A percentile compares a stretch with the other conserved stretches of the same genome.
Evolutionary conservation across 2,113 vertebrate genomes (phyloP).

Genomic region (Notarius quadriscutis): DNA sequence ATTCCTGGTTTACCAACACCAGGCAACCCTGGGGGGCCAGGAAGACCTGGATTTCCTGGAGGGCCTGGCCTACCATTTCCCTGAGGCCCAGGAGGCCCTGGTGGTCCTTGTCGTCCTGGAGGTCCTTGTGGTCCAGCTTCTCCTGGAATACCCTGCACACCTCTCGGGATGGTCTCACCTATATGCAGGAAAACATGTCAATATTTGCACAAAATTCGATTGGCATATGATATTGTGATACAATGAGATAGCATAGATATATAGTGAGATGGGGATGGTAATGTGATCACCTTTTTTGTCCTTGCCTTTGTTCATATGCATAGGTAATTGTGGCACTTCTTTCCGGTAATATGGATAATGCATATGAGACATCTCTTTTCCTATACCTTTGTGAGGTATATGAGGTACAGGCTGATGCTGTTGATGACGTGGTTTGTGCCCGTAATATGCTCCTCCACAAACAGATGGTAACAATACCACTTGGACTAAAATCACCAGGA

Average conservation of each 20-base stretch:
- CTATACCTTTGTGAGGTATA: constrained; percentile 84
- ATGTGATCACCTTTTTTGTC: constrained; percentile 84
- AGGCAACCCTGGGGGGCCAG: constrained; percentile 76
- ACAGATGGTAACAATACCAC: constrained; percentile 70
- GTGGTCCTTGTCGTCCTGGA: constrained; percentile 75
- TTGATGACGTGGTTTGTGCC: constrained; percentile 85
- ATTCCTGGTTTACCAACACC: constrained; percentile 90
- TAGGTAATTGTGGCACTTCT: constrained; percentile 84
- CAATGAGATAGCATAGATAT: background rate
- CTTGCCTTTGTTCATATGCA: constrained; percentile 86
- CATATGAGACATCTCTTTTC: constrained; percentile 87
- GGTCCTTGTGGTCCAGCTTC: constrained; percentile 81
- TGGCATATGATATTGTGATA: background rate
- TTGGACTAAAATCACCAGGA: constrained; percentile 69
- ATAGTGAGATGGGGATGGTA: background rate
- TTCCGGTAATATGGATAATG: constrained; percentile 91
- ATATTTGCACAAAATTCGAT: background rate
- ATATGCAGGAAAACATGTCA: constrained; percentile 33
- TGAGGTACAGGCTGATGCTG: constrained; percentile 85
- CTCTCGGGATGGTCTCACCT: constrained; percentile 82
- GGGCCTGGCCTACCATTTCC: constrained; percentile 81
- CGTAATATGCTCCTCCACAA: constrained; percentile 86
- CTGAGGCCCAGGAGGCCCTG: constrained; percentile 83
- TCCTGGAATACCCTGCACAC: constrained; percentile 84
- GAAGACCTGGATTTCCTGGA: constrained; percentile 83